Evolutionary conservation across 2,888 invertebrate genomes (phyloP), one percentile per base, ranked within the genome.

Genomic region (Furcula furcula): DNA sequence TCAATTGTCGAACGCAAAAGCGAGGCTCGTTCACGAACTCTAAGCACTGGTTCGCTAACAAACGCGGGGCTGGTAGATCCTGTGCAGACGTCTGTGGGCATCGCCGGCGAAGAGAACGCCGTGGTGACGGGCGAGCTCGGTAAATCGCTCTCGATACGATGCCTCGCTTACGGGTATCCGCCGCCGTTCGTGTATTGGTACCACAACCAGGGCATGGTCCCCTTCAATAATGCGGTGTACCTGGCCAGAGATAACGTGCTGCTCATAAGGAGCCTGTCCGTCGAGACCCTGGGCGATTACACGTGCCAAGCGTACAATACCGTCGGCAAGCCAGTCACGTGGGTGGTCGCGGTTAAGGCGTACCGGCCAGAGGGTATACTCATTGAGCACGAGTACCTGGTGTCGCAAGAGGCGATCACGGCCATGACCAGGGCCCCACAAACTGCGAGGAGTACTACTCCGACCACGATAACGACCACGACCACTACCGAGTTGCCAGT

Each of bases 241-340:
- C 94, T 95, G 68, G 93, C 94, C 45, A 90, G 92, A 40, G 95
- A 94, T 58, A 93, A 92, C 74, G 92, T 94, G 1, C 88, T 98
- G 27, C 89, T 92, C 40, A 95, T 98, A 62, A 89, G 92, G 32
- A 85, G 91, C 1, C 92, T 97, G 7, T 90, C 91, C 19, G 62
- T 93, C 11, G 91, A 92, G 4, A 94, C 94, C 60, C 90, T 96
- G 32, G 98, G 97, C 3, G 91, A 93, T 30, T 98, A 98, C 82
- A 94, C 94, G 4, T 98, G 98, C 68, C 94, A 95, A 65, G 97
- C 96, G 3, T 97, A 94, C 78, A 97, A 97, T 68, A 96, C 95
- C 1, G 71, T 91, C 5, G 94, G 93, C 7, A 92, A 92, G 52
- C 93, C 97, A 3, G 94, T 94, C 0, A 93, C 94, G 28, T 94